Evolutionary conservation across 37 sponge, comb jelly and placozoan species (phyloP), one percentile per base, ranked within the genome.

Genomic region (Mnemiopsis leidyi): DNA sequence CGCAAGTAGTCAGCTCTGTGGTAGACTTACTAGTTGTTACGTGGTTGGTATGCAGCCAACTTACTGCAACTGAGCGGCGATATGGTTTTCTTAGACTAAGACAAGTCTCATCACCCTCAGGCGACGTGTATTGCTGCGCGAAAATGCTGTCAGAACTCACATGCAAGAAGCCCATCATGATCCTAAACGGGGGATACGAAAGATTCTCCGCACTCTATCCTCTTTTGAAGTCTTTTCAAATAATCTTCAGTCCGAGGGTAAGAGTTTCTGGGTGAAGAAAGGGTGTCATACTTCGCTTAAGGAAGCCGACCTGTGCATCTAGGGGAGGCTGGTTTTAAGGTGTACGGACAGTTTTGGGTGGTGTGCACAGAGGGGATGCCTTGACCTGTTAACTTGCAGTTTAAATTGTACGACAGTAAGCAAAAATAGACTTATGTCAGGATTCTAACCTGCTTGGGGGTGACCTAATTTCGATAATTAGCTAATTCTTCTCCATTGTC

Each of bases 151-250:
- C 95, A 61, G 21, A 67, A 18, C 94, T 77, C 25, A 97, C 97
- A n/a, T 94, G 92, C 90, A 94, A 94, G 82, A 90, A 94, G 24
- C 93, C 96, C 68, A 97, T 97, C 39, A 93, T 93, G 48, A 94
- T 97, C n/a, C 93, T 97, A 32, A 96, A 95, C 93, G 98, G 98
- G 90, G 98, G 98, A 0, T 97, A 96, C 93, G 98, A 96, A 93
- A 83, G 94, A 69, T 97, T 97, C 77, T 96, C 97, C 29, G 98
- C 98, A 1, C 95, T 95, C 69, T 97, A 97, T 77, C 98, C 98
- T 0, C 96, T 96, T 92, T 76, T 97, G 71, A 95, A 96, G 79
- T 96, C 98, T 30, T 95, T 96, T 69, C 95, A 96, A 69, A 95
- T 95, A 68, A 88, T 95, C 31, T 97, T 95, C 93, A 96, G 96